Evolutionary conservation across 2,888 invertebrate genomes (phyloP), one percentile per base, ranked within the genome.

Genomic region (Eupeodes luniger): DNA sequence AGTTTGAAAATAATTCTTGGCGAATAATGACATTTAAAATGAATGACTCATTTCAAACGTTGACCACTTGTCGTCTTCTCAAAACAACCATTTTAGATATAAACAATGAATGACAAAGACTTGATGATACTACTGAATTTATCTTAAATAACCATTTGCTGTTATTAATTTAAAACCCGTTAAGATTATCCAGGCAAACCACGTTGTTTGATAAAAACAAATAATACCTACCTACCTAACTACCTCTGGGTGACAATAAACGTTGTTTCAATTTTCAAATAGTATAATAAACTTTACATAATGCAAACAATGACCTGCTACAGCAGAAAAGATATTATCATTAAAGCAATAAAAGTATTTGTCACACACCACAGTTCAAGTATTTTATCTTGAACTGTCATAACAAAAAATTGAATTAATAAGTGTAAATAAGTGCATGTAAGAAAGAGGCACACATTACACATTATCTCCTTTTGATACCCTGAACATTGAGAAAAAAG

Each of bases 1-100:
- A 81, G 70, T 70, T 27, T 59, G 34, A 49, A 55, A 55, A 53
- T 62, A 2, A 55, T 57, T 5, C 9, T 70, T 64, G 55, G 70
- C 27, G 34, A 81, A 55, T 62, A 40, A 11, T 27, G 3, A 27
- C 27, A 27, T 16, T 27, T 10, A n/a, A 66, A 64, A 51, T 78
- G 82, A 78, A 72, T 83, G 82, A 83, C 14, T 83, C 78, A 83
- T 40, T 70, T 47, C 6, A 5, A 40, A n/a, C 3, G 2, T 53
- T 70, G 55, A 16, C 19, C 66, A 19, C 36, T 27, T 44, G 44
- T 66, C n/a, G 44, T 34, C 34, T 44, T n/a, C 40, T 44, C 16
- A 69, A 40, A 10, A 19, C 34, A 69, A 16, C 51, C 2, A 49
- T 55, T 55, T 11, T 16, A 9, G 61, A 7, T 12, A 61, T 34